These are phyloP conservation scores for Nomada ruficornis DNA, from an alignment of 2,888 invertebrate species.

Conservation along the genomic window DNA sequence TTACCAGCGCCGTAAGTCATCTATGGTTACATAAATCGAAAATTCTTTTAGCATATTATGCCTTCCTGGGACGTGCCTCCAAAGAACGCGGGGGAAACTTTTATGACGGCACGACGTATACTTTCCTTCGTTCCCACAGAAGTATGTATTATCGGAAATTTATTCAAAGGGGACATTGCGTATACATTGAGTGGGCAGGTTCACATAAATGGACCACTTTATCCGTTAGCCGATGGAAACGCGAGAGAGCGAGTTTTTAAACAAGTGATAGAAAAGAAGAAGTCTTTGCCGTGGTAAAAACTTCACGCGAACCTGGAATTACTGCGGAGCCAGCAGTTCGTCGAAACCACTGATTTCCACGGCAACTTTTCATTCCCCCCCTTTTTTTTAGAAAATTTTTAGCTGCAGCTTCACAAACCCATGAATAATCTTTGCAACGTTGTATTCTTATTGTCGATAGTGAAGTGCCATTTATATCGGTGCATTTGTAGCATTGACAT, in stretches of 20 bases:
- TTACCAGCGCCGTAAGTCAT: neutral
- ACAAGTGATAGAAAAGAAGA: conserved; percentile 26
- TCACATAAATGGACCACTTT: conserved; percentile 2
- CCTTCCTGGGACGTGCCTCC: neutral
- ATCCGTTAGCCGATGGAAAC: conserved; percentile 1
- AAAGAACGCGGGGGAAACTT: neutral
- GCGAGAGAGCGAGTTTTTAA: conserved; percentile 21
- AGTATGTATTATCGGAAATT: conserved; percentile 19
- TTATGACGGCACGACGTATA: neutral
- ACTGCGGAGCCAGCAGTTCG: neutral
- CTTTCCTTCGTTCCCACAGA: neutral
- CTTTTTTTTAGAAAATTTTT: neutral
- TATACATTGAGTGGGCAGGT: conserved; percentile 15
- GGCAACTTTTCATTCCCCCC: no score
- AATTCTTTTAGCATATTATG: conserved; percentile 1
- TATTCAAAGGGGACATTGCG: conserved; percentile 22
- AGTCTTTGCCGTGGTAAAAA: conserved; percentile 6
- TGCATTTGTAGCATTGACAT: no score
- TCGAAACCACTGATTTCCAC: conserved; percentile 7
- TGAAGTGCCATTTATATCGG: no score
- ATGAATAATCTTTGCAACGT: neutral
- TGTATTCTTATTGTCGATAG: no score
- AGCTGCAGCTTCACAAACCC: neutral
- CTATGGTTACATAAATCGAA: neutral
- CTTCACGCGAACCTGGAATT: neutral